Base-by-base conservation (phyloP, 2,113 vertebrate species). In the Rallus limicola region DNA sequence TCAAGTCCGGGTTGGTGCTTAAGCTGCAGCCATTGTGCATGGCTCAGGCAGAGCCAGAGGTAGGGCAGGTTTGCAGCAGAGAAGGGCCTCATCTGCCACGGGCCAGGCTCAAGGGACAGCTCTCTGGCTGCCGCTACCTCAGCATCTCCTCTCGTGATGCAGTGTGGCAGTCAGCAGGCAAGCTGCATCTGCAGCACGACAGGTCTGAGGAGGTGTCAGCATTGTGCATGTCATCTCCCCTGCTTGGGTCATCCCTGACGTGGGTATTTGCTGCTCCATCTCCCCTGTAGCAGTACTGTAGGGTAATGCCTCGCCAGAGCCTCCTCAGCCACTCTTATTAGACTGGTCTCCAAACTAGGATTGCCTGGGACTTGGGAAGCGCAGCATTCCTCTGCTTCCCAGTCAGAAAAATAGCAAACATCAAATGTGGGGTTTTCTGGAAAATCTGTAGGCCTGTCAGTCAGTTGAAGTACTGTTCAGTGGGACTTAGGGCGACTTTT, bases 171-270 rank as follows among this genome's bases (percentile, higher is more conserved):
- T 53, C 44, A 28, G 53, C n/a, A 28, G 46, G 14, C 11, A 48
- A 20, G 65, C 16, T 3, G 5, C 2, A 6, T 14, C 33, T 25
- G 11, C 25, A 21, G 13, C 11, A 8, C 4, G 8, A 34, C 18
- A 63, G 36, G 58, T 26, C 2, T 48, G 20, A 31, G 60, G 53
- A 60, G 79, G 62, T 25, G 38, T 40, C 46, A n/a, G 46, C 46
- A 15, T 34, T 25, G 2, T 1, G 46, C 11, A 1, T 24, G 72
- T 16, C 3, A 0, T 34, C n/a, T n/a, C 29, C 26, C 48, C 68
- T 12, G 23, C 80, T 28, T n/a, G 46, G 44, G 23, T 36, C 29
- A 0, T 53, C 68, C 55, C 74, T 62, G 20, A 12, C 1, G 1
- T 6, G 29, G 33, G 12, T 7, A 0, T 16, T 53, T 8, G 50